Conservation (phyloP, 2,113 vertebrate genomes). For the Clarias gariepinus region DNA sequence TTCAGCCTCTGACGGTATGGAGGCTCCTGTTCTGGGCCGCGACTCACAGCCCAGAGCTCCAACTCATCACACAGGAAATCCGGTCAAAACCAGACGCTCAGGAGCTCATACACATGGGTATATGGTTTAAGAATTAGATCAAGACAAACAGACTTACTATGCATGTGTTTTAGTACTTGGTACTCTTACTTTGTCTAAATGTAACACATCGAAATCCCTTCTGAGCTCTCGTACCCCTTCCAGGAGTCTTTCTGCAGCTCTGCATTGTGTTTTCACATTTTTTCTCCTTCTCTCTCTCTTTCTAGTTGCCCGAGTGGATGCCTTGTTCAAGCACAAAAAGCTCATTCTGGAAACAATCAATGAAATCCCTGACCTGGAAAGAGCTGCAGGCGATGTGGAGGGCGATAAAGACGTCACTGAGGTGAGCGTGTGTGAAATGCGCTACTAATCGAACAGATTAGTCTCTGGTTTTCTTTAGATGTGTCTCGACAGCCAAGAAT, state of each 20-base stretch:
- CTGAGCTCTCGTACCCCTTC: background rate
- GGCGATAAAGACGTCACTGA: constrained; percentile 62
- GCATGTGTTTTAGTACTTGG: background rate
- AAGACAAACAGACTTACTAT: background rate
- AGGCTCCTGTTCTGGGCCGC: constrained; percentile 65
- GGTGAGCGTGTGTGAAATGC: constrained; percentile 51
- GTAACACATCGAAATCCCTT: background rate
- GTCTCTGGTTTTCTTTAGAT: background rate
- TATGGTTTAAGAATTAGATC: background rate
- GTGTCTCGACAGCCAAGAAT: background rate
- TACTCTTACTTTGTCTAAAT: background rate
- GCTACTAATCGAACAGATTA: background rate
- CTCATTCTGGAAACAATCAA: constrained; percentile 64
- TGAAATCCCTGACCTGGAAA: constrained; percentile 37
- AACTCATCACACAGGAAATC: constrained; percentile 66
- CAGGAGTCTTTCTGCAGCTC: background rate
- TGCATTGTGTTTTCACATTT: background rate
- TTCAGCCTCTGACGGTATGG: constrained; percentile 67
- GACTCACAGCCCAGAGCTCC: constrained; percentile 48
- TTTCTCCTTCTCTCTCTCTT: background rate
- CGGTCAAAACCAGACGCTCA: constrained; percentile 61
- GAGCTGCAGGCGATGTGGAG: constrained; percentile 39
- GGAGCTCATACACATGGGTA: constrained; percentile 67
- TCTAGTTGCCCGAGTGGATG: constrained; percentile 57
- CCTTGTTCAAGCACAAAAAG: constrained; percentile 62